phyloP scores from a whole-genome alignment of 2,888 invertebrate species.

The Hipparchia semele region DNA sequence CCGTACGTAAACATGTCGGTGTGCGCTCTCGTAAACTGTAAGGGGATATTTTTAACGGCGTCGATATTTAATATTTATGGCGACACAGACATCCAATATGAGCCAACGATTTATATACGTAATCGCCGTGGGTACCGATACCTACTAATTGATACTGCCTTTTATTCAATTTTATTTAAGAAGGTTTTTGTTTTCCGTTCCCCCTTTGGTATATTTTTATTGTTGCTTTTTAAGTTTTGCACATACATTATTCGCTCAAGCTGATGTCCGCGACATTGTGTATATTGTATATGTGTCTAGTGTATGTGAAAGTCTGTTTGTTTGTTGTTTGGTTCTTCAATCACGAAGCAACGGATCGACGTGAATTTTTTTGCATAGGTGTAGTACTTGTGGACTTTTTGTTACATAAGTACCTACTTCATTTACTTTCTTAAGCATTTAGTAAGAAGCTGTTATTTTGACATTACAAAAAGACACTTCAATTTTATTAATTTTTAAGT shows the following conservation, averaged over 20 bases:
- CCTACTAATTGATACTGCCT: conserved; percentile 51
- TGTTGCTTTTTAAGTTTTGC: background rate
- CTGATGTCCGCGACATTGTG: background rate
- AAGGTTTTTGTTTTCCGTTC: conserved; percentile 20
- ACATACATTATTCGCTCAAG: background rate
- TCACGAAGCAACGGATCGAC: no score
- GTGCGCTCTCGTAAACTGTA: conserved; percentile 80
- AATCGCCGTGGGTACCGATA: conserved; percentile 58
- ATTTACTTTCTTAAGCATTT: no score
- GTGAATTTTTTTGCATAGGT: no score
- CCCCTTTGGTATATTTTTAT: conserved; percentile 14
- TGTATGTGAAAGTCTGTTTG: no score
- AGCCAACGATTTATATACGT: conserved; percentile 75
- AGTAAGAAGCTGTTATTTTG: no score
- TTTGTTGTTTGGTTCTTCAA: no score
- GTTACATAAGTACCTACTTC: no score
- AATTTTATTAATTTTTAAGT: no score
- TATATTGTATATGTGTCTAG: no score
- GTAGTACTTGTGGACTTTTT: no score
- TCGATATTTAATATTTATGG: conserved; percentile 83
- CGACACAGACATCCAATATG: conserved; percentile 80
- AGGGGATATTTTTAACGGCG: conserved; percentile 80
- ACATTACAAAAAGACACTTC: no score
- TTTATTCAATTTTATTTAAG: conserved; percentile 38
- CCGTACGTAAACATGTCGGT: conserved; percentile 78